phyloP scores from a whole-genome alignment of 2,797 vertebrate species.

The Sebastes trivittatus region DNA sequence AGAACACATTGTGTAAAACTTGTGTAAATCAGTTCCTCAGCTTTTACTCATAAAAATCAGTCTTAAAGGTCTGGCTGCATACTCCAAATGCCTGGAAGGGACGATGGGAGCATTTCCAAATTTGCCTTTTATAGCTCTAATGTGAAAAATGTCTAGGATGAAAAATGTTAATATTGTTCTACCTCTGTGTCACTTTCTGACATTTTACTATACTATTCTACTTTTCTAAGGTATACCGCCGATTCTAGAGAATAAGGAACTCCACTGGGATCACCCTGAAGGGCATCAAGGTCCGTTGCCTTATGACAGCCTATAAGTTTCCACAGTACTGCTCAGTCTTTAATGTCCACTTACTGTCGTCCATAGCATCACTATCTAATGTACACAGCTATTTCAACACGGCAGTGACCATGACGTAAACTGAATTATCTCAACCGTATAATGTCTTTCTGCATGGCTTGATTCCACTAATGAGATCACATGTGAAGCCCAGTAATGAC shows the following conservation, averaged over 20 bases:
- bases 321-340: conserved; percentile 10
- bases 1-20: neutral
- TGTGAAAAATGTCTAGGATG: neutral
- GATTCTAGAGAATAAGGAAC: neutral
- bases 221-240: neutral
- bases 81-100: neutral
- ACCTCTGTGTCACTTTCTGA: neutral
- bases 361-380: neutral
- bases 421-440: conserved; percentile 6
- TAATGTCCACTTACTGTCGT: conserved; percentile 8
- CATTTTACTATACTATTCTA: neutral
- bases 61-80: neutral
- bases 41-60: neutral
- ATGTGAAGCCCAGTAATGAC: conserved; percentile 1
- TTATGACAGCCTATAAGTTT: conserved; percentile 4
- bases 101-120: neutral
- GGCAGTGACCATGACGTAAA: conserved; percentile 16
- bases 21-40: neutral
- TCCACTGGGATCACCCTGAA: conserved; percentile 1
- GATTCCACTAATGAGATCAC: conserved; percentile 31
- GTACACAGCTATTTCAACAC: conserved; percentile 29
- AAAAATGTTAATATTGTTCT: neutral
- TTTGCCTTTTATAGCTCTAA: neutral
- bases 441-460: conserved; percentile 39
- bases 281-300: conserved; percentile 15